Conservation (phyloP, 2,888 invertebrate genomes). For the Dryobota labecula region DNA sequence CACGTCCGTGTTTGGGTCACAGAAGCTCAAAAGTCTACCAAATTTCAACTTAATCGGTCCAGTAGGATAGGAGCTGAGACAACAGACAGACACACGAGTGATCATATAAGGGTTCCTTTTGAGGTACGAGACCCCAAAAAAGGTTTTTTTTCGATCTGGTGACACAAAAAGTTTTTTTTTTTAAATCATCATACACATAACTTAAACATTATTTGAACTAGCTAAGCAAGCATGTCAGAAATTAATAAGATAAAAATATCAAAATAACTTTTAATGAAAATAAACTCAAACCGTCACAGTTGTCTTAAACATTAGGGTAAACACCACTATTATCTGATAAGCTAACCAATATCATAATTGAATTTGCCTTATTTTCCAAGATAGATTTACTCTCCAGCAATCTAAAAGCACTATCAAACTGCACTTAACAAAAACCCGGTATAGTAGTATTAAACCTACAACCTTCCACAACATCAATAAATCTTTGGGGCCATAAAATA, state of each 20-base stretch:
- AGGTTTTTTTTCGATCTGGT: background rate
- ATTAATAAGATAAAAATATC: background rate
- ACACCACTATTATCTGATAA: background rate
- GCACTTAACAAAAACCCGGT: conserved; percentile 18
- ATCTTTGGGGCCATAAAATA: conserved; percentile 74
- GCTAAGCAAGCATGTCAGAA: background rate
- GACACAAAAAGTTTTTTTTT: background rate
- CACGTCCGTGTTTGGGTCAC: no score
- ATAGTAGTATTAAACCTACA: conserved; percentile 17
- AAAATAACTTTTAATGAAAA: no score
- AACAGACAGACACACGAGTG: no score
- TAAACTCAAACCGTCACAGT: background rate
- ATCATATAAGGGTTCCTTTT: no score
- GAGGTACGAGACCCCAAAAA: no score
- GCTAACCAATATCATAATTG: background rate
- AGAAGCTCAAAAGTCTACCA: no score
- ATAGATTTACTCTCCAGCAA: background rate
- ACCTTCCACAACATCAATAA: conserved; percentile 58
- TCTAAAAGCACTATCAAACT: conserved; percentile 4
- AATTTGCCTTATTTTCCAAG: background rate
- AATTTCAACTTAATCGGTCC: no score
- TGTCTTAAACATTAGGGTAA: background rate
- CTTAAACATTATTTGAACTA: background rate
- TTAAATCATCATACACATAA: background rate
- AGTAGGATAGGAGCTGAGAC: no score